Conservation (phyloP, 2,113 vertebrate genomes). For the Lamprologus ornatipinnis region DNA sequence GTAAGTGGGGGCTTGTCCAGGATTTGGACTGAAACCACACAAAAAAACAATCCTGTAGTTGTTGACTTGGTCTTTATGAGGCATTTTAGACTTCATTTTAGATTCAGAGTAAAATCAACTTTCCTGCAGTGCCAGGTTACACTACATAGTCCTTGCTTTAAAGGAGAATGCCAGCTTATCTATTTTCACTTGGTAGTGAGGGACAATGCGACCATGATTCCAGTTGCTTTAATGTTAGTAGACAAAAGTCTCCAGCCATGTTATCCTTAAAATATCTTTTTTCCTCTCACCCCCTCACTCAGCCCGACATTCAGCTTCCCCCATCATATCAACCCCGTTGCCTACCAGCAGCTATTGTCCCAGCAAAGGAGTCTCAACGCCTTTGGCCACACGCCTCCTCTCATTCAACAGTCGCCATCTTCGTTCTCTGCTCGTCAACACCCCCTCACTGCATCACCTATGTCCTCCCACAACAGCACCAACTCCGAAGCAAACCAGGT, state of each 20-base stretch:
- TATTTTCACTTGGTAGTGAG: neutral
- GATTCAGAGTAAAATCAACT: neutral
- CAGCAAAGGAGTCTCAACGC: constrained; percentile 88
- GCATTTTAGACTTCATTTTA: neutral
- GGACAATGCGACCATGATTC: neutral
- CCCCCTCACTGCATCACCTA: constrained; percentile 72
- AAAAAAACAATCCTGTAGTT: neutral
- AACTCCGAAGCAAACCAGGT: constrained; percentile 81
- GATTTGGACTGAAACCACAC: neutral
- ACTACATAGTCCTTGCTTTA: neutral
- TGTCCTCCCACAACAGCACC: constrained; percentile 68
- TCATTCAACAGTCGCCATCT: constrained; percentile 83
- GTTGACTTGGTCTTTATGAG: neutral
- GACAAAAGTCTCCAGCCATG: neutral
- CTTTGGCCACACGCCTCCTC: constrained; percentile 87
- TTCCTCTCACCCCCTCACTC: neutral
- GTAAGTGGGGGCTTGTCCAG: neutral
- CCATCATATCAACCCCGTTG: constrained; percentile 89
- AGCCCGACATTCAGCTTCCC: constrained; percentile 94
- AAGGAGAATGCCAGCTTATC: neutral
- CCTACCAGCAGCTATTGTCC: constrained; percentile 92
- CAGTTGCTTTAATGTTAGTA: neutral
- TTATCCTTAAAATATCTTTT: neutral
- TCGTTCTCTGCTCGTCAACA: constrained; percentile 82
- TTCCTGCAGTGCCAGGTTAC: neutral